phyloP scores from a whole-genome alignment of 2,888 invertebrate species.

The Clepsis dumicolana region DNA sequence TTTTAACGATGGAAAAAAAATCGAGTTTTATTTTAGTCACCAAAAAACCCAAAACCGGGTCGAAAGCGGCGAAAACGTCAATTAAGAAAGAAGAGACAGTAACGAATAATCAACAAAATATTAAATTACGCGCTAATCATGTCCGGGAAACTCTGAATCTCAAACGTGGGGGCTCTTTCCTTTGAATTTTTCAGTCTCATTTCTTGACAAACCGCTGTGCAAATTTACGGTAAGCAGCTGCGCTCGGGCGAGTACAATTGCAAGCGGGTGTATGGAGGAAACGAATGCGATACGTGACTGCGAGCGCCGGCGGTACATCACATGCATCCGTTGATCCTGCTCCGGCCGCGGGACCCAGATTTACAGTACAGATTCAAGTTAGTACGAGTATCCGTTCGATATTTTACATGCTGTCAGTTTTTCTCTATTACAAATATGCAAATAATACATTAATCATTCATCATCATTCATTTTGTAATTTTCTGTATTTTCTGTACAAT shows the following conservation, averaged over 20 bases:
- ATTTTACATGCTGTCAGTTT: neutral
- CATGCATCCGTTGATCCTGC: conserved; percentile 25
- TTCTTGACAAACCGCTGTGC: conserved; percentile 36
- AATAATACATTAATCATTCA: too few relatives aligned
- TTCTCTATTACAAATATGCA: too few relatives aligned
- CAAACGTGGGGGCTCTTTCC: conserved; percentile 3
- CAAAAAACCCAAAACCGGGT: neutral
- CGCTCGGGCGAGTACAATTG: conserved; percentile 23
- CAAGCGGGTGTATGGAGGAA: conserved; percentile 16
- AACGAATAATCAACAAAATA: conserved; percentile 14
- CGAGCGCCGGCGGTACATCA: conserved; percentile 30
- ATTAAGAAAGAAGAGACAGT: conserved; percentile 3
- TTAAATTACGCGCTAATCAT: conserved; percentile 20
- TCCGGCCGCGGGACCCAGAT: conserved; percentile 17
- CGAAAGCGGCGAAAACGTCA: neutral
- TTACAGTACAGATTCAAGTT: conserved; percentile 15
- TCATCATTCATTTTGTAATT: too few relatives aligned
- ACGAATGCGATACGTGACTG: conserved; percentile 42
- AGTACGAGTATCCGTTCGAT: neutral
- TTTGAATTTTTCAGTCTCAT: conserved; percentile 41
- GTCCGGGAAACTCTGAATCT: conserved; percentile 14
- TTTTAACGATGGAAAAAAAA: too few relatives aligned
- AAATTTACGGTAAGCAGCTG: conserved; percentile 41
- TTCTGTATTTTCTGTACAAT: too few relatives aligned
- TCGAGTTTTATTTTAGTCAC: neutral